These are phyloP conservation scores for Scaptomyza pallida DNA, from an alignment of 1,140 invertebrate species.

Conservation along the genomic window DNA sequence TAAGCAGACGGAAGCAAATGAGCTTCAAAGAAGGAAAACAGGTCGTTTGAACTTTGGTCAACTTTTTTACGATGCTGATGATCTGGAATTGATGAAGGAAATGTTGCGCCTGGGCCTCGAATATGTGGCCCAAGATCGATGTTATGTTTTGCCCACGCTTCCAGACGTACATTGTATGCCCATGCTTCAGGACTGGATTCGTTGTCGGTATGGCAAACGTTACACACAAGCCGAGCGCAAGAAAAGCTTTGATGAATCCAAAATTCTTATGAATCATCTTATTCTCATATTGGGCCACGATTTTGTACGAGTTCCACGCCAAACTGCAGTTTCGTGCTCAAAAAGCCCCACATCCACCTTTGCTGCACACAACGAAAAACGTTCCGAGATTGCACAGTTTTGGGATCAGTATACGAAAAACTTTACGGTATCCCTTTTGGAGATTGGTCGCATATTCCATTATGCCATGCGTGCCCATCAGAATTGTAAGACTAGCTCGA, in stretches of 20 bases:
- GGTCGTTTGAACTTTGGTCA: slow-evolving; percentile 31
- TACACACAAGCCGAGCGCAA: slow-evolving; percentile 39
- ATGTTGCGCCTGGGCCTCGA: slow-evolving; percentile 48
- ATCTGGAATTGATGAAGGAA: slow-evolving; percentile 47
- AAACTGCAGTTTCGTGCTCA: too few species aligned
- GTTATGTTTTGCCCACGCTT: slow-evolving; percentile 60
- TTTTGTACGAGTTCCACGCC: background rate
- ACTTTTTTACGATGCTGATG: slow-evolving; percentile 43
- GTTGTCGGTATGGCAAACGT: slow-evolving; percentile 54
- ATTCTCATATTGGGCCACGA: background rate
- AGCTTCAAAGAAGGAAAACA: background rate
- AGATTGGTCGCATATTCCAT: slow-evolving; percentile 48
- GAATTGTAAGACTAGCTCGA: background rate
- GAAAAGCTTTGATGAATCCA: background rate
- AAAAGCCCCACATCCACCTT: background rate
- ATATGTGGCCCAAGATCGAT: slow-evolving; percentile 43
- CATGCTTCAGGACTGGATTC: slow-evolving; percentile 65
- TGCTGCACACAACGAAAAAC: background rate
- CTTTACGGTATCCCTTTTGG: slow-evolving; percentile 47
- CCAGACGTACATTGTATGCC: slow-evolving; percentile 60
- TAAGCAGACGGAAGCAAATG: background rate
- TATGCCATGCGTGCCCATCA: slow-evolving; percentile 33
- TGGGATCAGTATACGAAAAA: background rate
- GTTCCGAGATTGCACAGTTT: background rate
- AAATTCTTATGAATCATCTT: slow-evolving; percentile 18